These are phyloP conservation scores for Geotrupes spiniger DNA, from an alignment of 2,888 invertebrate species.

Conservation along the genomic window DNA sequence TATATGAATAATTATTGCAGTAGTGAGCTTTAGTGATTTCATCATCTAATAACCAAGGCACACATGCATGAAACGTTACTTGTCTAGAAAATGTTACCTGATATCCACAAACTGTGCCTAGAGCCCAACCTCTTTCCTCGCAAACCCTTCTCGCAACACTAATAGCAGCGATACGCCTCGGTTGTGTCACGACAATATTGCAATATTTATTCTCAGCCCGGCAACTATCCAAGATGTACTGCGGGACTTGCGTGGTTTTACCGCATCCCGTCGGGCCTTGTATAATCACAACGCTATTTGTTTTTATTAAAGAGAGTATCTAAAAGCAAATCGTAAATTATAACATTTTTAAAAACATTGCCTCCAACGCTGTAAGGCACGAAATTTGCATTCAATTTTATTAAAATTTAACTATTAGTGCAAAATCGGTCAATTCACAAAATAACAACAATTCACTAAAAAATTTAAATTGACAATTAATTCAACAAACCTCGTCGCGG, in stretches of 20 bases:
- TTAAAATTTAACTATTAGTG: too few relatives aligned
- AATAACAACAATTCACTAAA: too few relatives aligned
- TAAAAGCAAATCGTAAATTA: too few relatives aligned
- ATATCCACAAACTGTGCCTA: constrained; percentile 84
- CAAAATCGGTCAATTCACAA: too few relatives aligned
- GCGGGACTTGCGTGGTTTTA: constrained; percentile 89
- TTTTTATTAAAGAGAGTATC: constrained; percentile 5
- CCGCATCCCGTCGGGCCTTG: constrained; percentile 96
- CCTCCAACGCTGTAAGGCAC: too few relatives aligned
- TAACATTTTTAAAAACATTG: too few relatives aligned
- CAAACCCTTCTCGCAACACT: constrained; percentile 85
- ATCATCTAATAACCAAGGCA: too few relatives aligned
- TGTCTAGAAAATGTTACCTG: constrained; percentile 58
- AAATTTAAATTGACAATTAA: too few relatives aligned
- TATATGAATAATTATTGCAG: too few relatives aligned
- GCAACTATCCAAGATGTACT: constrained; percentile 84
- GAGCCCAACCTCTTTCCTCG: constrained; percentile 76
- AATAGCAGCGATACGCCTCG: constrained; percentile 88
- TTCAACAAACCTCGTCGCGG: constrained; percentile 9
- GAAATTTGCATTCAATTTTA: too few relatives aligned
- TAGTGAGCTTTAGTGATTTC: too few relatives aligned
- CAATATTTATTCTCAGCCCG: constrained; percentile 63
- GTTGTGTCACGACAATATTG: constrained; percentile 91
- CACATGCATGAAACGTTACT: too few relatives aligned
- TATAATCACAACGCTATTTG: constrained; percentile 66